These are phyloP conservation scores for Phyllotreta cruciferae DNA, from an alignment of 2,888 invertebrate genomes.

Conservation along the genomic window DNA sequence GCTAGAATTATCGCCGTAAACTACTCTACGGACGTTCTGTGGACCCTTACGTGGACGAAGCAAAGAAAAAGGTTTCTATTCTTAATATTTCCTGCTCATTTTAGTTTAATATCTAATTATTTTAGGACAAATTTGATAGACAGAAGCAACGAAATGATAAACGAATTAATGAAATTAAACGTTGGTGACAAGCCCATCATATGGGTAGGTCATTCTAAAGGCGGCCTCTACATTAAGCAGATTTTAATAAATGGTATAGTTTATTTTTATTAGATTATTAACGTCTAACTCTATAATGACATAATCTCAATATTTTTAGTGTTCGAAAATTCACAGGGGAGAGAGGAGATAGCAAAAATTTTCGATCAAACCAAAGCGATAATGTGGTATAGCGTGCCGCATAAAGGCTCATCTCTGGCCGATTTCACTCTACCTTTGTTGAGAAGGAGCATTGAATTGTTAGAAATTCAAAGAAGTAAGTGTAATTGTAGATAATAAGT, in stretches of 20 bases:
- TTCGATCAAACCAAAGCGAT: conserved; percentile 69
- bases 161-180: conserved; percentile 70
- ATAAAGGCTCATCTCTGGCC: conserved; percentile 81
- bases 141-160: conserved; percentile 76
- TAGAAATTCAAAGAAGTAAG: conserved; percentile 80
- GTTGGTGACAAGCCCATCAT: conserved; percentile 77
- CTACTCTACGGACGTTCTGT: conserved; percentile 81
- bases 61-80: conserved; percentile 66
- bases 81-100: neutral
- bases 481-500: neutral
- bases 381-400: conserved; percentile 88
- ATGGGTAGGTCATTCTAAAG: conserved; percentile 89
- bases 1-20: conserved; percentile 81
- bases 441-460: conserved; percentile 77
- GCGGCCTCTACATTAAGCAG: conserved; percentile 86
- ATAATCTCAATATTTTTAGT: conserved; percentile 51
- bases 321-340: conserved; percentile 60
- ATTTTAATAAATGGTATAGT: conserved; percentile 73
- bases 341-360: conserved; percentile 59
- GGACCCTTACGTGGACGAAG: conserved; percentile 78
- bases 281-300: too few relatives aligned
- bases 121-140: conserved; percentile 70
- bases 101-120: conserved; percentile 29
- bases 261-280: too few relatives aligned
- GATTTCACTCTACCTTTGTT: conserved; percentile 76